These are phyloP conservation scores for Clupea harengus DNA, from an alignment of 2,113 vertebrate genomes.

Conservation along the genomic window DNA sequence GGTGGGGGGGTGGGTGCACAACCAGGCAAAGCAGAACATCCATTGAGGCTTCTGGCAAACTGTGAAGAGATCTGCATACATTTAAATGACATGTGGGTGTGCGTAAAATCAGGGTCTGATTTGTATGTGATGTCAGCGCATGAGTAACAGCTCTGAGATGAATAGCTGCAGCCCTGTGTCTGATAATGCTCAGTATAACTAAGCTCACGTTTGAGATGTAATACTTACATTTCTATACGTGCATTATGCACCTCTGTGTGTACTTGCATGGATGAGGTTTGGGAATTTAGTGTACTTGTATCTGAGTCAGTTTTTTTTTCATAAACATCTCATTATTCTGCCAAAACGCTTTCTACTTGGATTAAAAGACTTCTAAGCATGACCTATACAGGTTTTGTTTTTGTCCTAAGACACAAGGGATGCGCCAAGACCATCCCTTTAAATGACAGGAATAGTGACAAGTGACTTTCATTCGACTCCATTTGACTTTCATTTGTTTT, in stretches of 20 bases:
- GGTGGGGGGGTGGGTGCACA: neutral
- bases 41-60: neutral
- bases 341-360: neutral
- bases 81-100: neutral
- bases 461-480: neutral
- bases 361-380: neutral
- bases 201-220: neutral
- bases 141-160: constrained; percentile 14
- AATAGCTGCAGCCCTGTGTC: neutral
- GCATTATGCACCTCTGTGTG: neutral
- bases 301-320: neutral
- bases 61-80: constrained; percentile 31
- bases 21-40: neutral
- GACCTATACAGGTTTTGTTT: no score
- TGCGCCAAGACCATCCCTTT: neutral
- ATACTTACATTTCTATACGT: neutral
- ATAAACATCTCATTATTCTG: neutral
- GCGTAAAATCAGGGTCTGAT: constrained; percentile 3
- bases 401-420: neutral
- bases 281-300: neutral
- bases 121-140: constrained; percentile 22
- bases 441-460: neutral
- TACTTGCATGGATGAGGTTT: neutral
- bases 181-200: neutral
- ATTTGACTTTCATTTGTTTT: neutral